Evolutionary conservation across 2,113 vertebrate genomes (phyloP).

Genomic region (Acanthisitta chloris): DNA sequence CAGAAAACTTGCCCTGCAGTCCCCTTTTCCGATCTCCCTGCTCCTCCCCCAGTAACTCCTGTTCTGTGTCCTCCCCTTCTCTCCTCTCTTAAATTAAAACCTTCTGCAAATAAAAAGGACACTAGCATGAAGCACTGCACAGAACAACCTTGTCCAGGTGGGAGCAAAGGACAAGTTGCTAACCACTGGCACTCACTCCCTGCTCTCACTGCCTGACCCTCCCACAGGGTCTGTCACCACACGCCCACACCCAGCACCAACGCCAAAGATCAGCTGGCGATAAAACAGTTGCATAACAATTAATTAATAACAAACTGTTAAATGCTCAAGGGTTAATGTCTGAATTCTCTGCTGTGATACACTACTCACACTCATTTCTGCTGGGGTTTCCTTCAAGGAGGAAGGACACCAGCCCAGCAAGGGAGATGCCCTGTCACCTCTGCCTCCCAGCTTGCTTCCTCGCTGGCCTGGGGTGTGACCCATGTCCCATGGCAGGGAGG

Average conservation of each 20-base stretch:
- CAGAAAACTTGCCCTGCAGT: not conserved
- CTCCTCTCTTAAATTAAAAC: not conserved
- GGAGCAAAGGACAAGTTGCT: not conserved
- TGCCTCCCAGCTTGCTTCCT: not conserved
- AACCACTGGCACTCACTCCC: not conserved
- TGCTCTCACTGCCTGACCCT: not conserved
- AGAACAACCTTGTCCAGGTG: not conserved
- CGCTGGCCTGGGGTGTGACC: not conserved
- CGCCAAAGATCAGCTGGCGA: not conserved
- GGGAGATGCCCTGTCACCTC: not conserved
- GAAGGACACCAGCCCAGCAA: not conserved
- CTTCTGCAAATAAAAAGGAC: not conserved
- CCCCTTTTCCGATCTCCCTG: not conserved
- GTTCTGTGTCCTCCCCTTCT: accelerated
- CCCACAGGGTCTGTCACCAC: accelerated
- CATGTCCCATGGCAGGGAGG: not conserved
- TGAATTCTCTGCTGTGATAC: not conserved
- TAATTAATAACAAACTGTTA: constrained; percentile 12
- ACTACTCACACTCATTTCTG: not conserved
- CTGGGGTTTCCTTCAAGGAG: not conserved
- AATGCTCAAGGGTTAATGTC: not conserved
- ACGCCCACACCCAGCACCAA: not conserved
- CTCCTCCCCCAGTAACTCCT: not conserved
- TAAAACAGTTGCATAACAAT: not conserved
- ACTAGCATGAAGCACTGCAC: not conserved